Conservation (phyloP, 2,888 invertebrate genomes). For the Troides oblongomaculatus region DNA sequence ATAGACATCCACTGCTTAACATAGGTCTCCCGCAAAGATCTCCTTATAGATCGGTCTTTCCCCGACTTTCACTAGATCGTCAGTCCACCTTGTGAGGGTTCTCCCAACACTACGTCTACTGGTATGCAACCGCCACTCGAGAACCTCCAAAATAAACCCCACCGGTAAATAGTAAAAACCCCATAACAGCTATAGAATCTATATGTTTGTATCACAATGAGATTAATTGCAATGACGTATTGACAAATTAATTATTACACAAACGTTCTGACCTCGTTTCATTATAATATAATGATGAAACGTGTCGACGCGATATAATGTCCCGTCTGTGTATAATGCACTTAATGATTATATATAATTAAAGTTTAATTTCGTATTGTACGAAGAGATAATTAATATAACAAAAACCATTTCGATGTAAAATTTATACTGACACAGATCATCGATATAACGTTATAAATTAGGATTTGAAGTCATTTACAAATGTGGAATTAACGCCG, state of each 20-base stretch:
- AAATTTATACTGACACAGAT: neutral
- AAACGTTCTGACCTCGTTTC: conserved; percentile 25
- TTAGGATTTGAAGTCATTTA: neutral
- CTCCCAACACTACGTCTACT: too few relatives aligned
- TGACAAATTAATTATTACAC: conserved; percentile 12
- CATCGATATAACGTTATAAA: neutral
- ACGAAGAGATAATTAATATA: neutral
- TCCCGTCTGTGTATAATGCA: neutral
- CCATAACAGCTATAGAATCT: neutral
- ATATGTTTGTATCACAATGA: conserved; percentile 5
- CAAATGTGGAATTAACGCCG: neutral
- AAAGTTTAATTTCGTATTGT: conserved; percentile 1
- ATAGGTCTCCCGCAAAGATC: too few relatives aligned
- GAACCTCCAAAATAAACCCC: too few relatives aligned
- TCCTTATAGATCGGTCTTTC: too few relatives aligned
- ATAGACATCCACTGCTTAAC: too few relatives aligned
- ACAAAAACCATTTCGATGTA: neutral
- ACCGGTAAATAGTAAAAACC: neutral
- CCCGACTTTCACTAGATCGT: too few relatives aligned
- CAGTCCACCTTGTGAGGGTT: too few relatives aligned
- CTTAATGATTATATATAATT: conserved; percentile 7
- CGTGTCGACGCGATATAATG: conserved; percentile 5
- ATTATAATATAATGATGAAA: conserved; percentile 26
- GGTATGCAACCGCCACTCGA: too few relatives aligned
- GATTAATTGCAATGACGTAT: conserved; percentile 16